These are phyloP conservation scores for Cephus rjabovi DNA, from an alignment of 2,888 invertebrate genomes.

Conservation along the genomic window DNA sequence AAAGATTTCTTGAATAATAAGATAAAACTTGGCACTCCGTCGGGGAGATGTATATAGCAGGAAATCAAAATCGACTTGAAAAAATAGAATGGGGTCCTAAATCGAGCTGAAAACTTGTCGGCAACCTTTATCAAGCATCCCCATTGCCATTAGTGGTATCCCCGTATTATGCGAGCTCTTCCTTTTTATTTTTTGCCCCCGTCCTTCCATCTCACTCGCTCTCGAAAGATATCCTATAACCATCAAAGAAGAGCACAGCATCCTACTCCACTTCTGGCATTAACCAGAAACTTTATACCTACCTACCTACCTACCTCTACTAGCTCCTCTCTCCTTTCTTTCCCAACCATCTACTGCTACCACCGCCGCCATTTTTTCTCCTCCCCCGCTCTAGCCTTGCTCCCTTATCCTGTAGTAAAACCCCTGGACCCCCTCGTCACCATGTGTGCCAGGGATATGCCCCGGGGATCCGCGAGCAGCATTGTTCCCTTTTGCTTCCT, in stretches of 20 bases:
- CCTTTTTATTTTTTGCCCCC: background rate
- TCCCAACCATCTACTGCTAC: background rate
- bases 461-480: slow-evolving; percentile 32
- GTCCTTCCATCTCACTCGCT: no score
- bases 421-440: no score
- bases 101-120: no score
- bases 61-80: no score
- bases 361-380: background rate
- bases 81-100: no score
- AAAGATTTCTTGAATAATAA: no score
- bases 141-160: background rate
- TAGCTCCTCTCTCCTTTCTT: slow-evolving; percentile 4
- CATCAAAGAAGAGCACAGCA: no score
- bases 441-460: slow-evolving; percentile 34
- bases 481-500: slow-evolving; percentile 31
- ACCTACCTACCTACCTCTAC: slow-evolving; percentile 5
- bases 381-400: slow-evolving; percentile 3
- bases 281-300: slow-evolving; percentile 28
- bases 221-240: no score
- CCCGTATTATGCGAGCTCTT: background rate
- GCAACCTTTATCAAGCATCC: background rate
- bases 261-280: slow-evolving; percentile 7
- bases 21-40: no score
- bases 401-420: background rate
- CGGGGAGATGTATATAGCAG: no score